These are phyloP conservation scores for Brachionus paranguensis DNA, from an alignment of 1,140 invertebrate species.

Conservation along the genomic window DNA sequence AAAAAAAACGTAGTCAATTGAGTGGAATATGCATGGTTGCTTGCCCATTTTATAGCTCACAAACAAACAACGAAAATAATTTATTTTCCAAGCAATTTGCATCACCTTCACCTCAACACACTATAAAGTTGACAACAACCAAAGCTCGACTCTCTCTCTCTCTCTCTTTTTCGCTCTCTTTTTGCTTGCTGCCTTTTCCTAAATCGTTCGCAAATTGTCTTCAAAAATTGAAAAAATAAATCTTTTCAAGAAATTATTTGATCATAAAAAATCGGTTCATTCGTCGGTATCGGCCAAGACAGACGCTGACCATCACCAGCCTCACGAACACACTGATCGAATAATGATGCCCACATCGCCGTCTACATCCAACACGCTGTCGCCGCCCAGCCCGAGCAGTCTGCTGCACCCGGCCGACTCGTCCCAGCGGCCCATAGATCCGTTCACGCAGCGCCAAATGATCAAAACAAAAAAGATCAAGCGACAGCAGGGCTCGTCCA, in stretches of 20 bases:
- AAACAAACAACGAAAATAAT: not conserved
- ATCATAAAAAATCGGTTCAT: constrained; percentile 1
- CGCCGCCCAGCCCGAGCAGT: not conserved
- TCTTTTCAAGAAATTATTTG: constrained; percentile 37
- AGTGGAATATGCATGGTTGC: not conserved
- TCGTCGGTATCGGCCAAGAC: not conserved
- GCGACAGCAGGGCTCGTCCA: constrained; percentile 26
- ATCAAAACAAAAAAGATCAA: constrained; percentile 24
- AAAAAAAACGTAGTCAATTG: not conserved
- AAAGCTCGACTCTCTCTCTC: not conserved
- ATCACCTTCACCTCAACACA: not conserved
- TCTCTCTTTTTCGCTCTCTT: not conserved
- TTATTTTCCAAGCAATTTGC: not conserved
- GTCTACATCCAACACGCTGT: constrained; percentile 1
- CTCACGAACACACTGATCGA: not conserved
- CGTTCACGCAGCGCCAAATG: constrained; percentile 31
- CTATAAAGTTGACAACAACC: not conserved
- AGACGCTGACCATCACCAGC: not conserved
- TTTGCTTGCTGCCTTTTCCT: not conserved
- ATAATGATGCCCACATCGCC: constrained; percentile 30
- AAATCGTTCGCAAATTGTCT: not conserved
- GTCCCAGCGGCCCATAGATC: constrained; percentile 17
- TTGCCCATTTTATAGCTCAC: not conserved
- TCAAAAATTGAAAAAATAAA: constrained; percentile 40
- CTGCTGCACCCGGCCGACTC: not conserved